phyloP scores from a whole-genome alignment of 2,888 invertebrate genomes.

The Coremacera marginata region DNA sequence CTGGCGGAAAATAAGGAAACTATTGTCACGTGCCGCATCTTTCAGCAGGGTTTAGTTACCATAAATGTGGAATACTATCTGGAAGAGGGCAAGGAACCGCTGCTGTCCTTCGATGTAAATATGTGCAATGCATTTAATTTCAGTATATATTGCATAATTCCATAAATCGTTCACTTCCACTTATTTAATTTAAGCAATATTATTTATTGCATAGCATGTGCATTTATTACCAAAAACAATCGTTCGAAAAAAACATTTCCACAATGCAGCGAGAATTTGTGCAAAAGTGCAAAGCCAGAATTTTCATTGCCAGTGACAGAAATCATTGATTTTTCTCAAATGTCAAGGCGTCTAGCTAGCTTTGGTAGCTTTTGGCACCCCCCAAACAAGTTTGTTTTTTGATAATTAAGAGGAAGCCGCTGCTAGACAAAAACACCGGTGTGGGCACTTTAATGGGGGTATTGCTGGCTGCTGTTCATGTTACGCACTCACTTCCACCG shows the following conservation, averaged over 20 bases:
- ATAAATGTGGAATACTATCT: conserved; percentile 87
- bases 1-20: conserved; percentile 79
- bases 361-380: neutral
- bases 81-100: conserved; percentile 79
- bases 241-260: conserved; percentile 66
- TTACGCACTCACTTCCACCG: neutral
- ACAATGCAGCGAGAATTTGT: neutral
- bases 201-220: conserved; percentile 26
- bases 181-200: conserved; percentile 1
- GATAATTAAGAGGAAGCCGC: neutral
- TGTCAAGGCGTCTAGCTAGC: conserved; percentile 37
- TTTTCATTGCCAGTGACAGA: conserved; percentile 36
- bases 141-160: neutral
- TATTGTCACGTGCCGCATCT: conserved; percentile 79
- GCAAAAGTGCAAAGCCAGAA: neutral
- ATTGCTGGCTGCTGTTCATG: neutral
- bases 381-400: neutral
- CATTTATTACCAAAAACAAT: conserved; percentile 33
- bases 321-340: conserved; percentile 41
- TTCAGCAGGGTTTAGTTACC: conserved; percentile 81
- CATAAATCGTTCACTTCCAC: conserved; percentile 9
- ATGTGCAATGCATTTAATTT: conserved; percentile 4
- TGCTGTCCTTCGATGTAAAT: conserved; percentile 82
- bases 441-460: neutral
- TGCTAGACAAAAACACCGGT: neutral